Conservation (phyloP, 2,797 vertebrate genomes). For the Phyllotis vaccarum region DNA sequence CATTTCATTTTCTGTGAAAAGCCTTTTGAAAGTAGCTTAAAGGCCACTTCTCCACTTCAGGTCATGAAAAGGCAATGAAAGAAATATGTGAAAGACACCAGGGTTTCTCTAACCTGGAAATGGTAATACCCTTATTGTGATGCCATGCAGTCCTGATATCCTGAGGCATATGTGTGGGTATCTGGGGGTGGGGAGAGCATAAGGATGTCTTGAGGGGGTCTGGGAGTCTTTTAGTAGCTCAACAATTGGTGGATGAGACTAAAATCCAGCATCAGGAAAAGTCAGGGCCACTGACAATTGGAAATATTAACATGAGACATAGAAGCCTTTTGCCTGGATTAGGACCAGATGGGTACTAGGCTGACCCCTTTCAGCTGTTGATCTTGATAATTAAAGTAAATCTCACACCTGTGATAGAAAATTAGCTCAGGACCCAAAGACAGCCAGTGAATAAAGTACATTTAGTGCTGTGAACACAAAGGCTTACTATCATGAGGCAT, state of each 20-base stretch:
- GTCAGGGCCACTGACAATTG: conserved; percentile 65
- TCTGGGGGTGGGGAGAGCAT: not conserved
- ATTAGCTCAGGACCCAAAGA: conserved; percentile 73
- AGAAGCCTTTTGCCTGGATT: conserved; percentile 56
- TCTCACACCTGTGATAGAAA: conserved; percentile 84
- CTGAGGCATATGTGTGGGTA: not conserved
- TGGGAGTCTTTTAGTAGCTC: conserved; percentile 46
- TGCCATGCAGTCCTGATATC: not conserved
- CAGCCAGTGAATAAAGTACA: conserved; percentile 38
- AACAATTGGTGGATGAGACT: conserved; percentile 68
- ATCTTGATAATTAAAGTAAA: conserved; percentile 74
- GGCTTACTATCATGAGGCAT: conserved; percentile 67
- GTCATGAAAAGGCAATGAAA: not conserved
- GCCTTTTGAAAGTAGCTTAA: not conserved
- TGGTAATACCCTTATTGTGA: not conserved
- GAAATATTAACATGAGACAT: conserved; percentile 41
- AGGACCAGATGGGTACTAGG: conserved; percentile 73
- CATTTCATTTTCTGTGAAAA: not conserved
- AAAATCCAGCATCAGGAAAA: conserved; percentile 75
- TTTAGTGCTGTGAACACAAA: conserved; percentile 79
- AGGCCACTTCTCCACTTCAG: not conserved
- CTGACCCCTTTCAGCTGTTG: conserved; percentile 83
- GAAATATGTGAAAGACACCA: not conserved
- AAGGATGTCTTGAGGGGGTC: not conserved
- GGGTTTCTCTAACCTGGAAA: not conserved